These are phyloP conservation scores for Epistrophe grossulariae DNA, from an alignment of 2,888 invertebrate species.

Conservation along the genomic window DNA sequence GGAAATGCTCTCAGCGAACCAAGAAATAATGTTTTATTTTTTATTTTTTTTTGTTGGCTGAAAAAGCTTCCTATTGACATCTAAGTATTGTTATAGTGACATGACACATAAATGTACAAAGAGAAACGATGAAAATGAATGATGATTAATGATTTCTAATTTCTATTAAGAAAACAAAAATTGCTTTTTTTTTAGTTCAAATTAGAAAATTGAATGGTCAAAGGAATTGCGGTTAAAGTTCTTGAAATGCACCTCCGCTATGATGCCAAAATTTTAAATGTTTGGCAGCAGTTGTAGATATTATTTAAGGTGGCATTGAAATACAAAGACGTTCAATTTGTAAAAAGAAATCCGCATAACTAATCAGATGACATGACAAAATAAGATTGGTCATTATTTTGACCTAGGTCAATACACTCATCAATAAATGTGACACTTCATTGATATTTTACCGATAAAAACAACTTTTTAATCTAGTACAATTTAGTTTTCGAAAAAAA, in stretches of 20 bases:
- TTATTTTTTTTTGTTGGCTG: neutral
- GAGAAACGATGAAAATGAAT: constrained; percentile 12
- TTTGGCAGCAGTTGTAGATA: constrained; percentile 36
- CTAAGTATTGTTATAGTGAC: constrained; percentile 31
- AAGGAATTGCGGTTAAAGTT: constrained; percentile 9
- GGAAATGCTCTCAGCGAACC: constrained; percentile 23
- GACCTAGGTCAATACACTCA: too few species aligned
- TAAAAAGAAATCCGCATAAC: neutral
- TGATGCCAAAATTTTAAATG: constrained; percentile 42
- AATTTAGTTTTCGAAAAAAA: neutral
- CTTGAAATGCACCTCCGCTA: constrained; percentile 1
- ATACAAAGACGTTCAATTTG: neutral
- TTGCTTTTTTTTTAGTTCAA: neutral
- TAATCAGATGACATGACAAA: constrained; percentile 2
- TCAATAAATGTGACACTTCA: neutral
- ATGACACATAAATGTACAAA: constrained; percentile 24
- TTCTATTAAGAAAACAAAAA: constrained; percentile 3
- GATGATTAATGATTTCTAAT: constrained; percentile 41
- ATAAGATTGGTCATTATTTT: neutral
- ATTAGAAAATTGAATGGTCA: neutral
- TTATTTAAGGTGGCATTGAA: constrained; percentile 18
- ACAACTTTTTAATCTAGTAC: neutral
- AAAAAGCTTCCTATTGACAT: constrained; percentile 31
- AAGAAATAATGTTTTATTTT: constrained; percentile 1
- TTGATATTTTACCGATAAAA: neutral